phyloP scores from a whole-genome alignment of 1,140 invertebrate genomes.

The Nilaparvata lugens region DNA sequence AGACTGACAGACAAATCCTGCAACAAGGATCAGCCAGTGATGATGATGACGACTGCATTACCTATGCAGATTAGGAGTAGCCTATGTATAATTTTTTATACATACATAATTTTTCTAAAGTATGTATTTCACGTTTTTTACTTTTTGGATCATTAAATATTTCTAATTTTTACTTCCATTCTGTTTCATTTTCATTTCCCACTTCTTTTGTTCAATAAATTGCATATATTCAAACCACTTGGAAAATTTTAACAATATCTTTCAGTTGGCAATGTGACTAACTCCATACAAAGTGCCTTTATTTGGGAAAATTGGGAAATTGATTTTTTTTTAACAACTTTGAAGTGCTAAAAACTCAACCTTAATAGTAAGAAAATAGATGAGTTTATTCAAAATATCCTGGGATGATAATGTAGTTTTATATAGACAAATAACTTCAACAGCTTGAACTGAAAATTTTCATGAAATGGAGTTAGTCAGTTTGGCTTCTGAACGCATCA shows the following conservation, averaged over 20 bases:
- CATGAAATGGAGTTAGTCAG: too few relatives aligned
- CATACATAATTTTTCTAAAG: not conserved
- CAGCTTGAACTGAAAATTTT: too few relatives aligned
- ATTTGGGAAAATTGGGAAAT: not conserved
- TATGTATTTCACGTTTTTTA: not conserved
- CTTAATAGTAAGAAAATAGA: too few relatives aligned
- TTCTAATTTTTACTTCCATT: too few relatives aligned
- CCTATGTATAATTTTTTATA: too few relatives aligned
- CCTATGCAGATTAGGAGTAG: too few relatives aligned
- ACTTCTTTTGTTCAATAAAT: constrained; percentile 1
- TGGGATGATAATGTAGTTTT: too few relatives aligned
- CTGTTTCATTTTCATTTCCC: not conserved
- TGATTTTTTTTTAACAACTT: not conserved
- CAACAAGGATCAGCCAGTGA: not conserved
- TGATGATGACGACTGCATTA: not conserved
- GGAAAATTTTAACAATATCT: not conserved
- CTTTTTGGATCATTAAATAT: not conserved
- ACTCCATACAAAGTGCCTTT: not conserved
- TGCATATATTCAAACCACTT: not conserved
- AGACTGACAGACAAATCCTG: constrained; percentile 10
- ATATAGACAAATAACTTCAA: too few relatives aligned
- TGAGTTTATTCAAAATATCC: too few relatives aligned
- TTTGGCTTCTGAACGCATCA: too few relatives aligned
- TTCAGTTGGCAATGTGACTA: constrained; percentile 9
- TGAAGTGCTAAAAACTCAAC: too few relatives aligned